Evolutionary conservation across 2,113 vertebrate genomes (phyloP).

Genomic region (Vanacampus margaritifer): DNA sequence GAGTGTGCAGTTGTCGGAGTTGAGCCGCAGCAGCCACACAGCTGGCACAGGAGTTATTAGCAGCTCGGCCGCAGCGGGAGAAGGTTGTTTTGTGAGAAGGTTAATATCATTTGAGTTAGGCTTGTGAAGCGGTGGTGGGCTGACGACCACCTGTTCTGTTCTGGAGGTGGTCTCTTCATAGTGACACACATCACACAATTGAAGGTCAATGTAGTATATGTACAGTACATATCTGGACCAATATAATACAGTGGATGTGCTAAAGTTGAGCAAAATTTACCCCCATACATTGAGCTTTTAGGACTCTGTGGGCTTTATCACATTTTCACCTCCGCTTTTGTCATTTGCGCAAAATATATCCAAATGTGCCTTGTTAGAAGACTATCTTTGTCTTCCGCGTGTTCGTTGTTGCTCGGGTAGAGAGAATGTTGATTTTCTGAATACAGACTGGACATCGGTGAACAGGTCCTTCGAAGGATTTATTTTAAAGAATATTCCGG

Average conservation of each 20-base stretch:
- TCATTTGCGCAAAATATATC: too few species aligned
- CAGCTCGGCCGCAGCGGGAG: constrained; percentile 49
- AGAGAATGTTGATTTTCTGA: too few species aligned
- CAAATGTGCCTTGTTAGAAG: too few species aligned
- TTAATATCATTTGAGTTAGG: constrained; percentile 66
- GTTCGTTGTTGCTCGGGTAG: too few species aligned
- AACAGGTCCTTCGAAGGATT: too few species aligned
- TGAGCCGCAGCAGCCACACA: constrained; percentile 51
- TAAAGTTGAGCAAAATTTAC: background rate
- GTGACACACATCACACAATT: constrained; percentile 39
- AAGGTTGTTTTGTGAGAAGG: constrained; percentile 56
- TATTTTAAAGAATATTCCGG: too few species aligned
- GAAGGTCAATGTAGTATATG: constrained; percentile 42
- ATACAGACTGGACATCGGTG: too few species aligned
- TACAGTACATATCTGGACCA: background rate
- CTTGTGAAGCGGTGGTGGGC: constrained; percentile 50
- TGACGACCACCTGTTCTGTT: constrained; percentile 66
- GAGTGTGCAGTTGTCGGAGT: constrained; percentile 55
- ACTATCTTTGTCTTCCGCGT: too few species aligned
- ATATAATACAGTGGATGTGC: background rate
- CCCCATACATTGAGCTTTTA: background rate
- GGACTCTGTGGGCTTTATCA: too few species aligned
- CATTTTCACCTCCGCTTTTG: too few species aligned
- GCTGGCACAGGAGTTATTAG: constrained; percentile 61
- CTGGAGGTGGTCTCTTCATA: constrained; percentile 47